A percentile compares a stretch with the other conserved stretches of the same genome.
Conservation (phyloP, 2,888 invertebrate genomes). For the Horisme vitalbata region DNA sequence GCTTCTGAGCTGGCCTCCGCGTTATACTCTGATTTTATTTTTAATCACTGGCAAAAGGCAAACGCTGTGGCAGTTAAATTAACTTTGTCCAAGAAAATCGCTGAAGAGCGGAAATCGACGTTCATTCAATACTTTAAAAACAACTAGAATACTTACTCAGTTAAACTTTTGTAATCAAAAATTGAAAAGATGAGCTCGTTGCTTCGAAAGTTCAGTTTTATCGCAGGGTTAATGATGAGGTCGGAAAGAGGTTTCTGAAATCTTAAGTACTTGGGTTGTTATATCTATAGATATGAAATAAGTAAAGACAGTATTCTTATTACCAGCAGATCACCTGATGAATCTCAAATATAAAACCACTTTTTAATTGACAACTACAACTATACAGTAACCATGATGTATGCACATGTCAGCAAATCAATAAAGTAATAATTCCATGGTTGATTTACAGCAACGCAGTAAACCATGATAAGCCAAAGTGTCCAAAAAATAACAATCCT, state of each 20-base stretch:
- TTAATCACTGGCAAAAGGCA: constrained; percentile 16
- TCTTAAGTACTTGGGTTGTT: too few relatives aligned
- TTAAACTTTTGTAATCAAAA: constrained; percentile 18
- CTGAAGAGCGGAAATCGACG: constrained; percentile 15
- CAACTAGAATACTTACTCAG: constrained; percentile 9
- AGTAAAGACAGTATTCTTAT: too few relatives aligned
- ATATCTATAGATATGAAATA: too few relatives aligned
- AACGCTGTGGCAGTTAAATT: constrained; percentile 20
- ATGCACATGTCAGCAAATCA: too few relatives aligned
- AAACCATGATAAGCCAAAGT: too few relatives aligned
- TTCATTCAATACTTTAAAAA: constrained; percentile 22
- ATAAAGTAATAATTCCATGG: too few relatives aligned
- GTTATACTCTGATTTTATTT: constrained; percentile 10
- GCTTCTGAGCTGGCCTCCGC: background rate
- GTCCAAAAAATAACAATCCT: too few relatives aligned
- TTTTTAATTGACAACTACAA: too few relatives aligned
- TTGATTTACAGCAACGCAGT: too few relatives aligned
- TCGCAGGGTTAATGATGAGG: constrained; percentile 2
- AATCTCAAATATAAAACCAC: too few relatives aligned
- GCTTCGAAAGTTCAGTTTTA: constrained; percentile 14
- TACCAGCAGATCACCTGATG: too few relatives aligned
- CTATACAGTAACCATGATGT: too few relatives aligned
- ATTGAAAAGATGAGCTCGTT: constrained; percentile 14
- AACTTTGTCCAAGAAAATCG: constrained; percentile 20
- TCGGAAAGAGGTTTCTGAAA: background rate